A percentile compares a stretch with the other conserved stretches of the same genome.
Evolutionary conservation across 2,888 invertebrate genomes (phyloP).

Genomic region (Baccha elongata): DNA sequence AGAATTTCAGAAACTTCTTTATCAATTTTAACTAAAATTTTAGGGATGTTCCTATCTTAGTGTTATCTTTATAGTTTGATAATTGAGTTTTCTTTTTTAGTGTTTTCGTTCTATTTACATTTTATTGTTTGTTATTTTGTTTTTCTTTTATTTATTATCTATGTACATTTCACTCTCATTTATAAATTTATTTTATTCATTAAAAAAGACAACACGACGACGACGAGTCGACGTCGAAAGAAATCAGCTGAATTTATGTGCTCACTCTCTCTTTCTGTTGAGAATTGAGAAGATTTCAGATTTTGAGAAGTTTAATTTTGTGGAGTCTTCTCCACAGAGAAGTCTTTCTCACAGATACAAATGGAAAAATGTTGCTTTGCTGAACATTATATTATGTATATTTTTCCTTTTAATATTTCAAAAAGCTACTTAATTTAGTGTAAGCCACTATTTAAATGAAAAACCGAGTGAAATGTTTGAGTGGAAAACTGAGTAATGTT

Average conservation of each 20-base stretch:
- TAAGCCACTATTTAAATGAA: neutral
- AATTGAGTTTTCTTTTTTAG: constrained; percentile 12
- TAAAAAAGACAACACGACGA: neutral
- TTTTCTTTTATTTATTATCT: neutral
- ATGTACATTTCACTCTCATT: constrained; percentile 63
- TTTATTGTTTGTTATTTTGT: constrained; percentile 7
- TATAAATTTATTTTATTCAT: constrained; percentile 32
- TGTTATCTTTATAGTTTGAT: neutral
- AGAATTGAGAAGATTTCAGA: no score
- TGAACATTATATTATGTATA: neutral
- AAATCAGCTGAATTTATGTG: constrained; percentile 61
- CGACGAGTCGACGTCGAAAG: constrained; percentile 6
- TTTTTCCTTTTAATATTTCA: neutral
- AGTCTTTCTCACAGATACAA: constrained; percentile 23
- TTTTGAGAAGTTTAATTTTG: no score
- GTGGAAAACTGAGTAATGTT: constrained; percentile 4
- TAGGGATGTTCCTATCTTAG: neutral
- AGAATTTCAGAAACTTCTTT: constrained; percentile 22
- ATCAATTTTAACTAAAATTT: neutral
- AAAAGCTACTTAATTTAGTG: neutral
- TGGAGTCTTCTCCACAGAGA: no score
- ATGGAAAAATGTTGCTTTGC: constrained; percentile 17
- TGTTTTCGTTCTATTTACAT: constrained; percentile 14
- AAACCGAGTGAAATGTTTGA: neutral
- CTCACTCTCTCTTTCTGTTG: constrained; percentile 65